Conservation (phyloP, 2,113 vertebrate genomes). For the Callaeas wilsoni region DNA sequence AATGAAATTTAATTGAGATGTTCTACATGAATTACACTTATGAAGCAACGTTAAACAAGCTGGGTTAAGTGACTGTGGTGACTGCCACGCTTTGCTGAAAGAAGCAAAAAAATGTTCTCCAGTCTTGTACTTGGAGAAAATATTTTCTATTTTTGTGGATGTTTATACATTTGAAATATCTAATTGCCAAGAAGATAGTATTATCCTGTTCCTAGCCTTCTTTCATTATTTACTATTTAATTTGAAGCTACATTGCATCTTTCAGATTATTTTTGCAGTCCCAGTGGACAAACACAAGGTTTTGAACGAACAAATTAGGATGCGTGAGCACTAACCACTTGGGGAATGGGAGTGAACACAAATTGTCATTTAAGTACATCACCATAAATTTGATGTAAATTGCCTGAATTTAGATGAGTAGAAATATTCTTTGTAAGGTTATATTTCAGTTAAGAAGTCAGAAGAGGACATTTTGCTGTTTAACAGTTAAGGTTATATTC, state of each 20-base stretch:
- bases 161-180: background rate
- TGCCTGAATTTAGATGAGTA: background rate
- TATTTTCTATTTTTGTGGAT: background rate
- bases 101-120: no score
- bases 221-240: background rate
- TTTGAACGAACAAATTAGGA: background rate
- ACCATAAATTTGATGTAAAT: background rate
- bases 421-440: background rate
- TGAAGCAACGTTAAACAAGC: background rate
- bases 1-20: background rate
- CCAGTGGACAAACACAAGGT: background rate
- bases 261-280: background rate
- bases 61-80: background rate
- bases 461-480: background rate
- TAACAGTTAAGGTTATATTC: background rate
- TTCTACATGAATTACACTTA: background rate
- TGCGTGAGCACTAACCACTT: background rate
- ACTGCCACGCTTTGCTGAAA: background rate
- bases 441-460: background rate
- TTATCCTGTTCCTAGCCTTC: background rate
- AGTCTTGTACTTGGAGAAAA: background rate
- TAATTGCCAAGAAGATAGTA: background rate
- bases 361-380: background rate
- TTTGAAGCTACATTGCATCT: background rate
- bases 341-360: background rate